These are phyloP conservation scores for Mellilla xanthometata DNA, from an alignment of 2,888 invertebrate genomes.

Conservation along the genomic window DNA sequence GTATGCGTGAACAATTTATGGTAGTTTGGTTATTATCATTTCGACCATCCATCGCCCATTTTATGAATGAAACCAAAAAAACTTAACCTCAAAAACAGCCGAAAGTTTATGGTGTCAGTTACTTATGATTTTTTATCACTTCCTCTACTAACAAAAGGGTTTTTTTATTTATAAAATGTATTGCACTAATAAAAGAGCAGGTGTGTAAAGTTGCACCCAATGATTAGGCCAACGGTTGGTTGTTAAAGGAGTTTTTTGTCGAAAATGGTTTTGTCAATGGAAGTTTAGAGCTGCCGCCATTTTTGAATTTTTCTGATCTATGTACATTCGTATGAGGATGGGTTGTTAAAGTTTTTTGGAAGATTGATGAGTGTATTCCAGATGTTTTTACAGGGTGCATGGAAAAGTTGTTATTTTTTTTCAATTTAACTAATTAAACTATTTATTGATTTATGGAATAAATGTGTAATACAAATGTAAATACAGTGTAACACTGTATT, in stretches of 20 bases:
- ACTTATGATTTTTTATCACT: constrained; percentile 66
- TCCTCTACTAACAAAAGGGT: constrained; percentile 62
- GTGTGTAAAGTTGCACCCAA: constrained; percentile 68
- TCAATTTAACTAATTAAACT: too few species aligned
- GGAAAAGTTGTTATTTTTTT: too few species aligned
- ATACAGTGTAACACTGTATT: too few species aligned
- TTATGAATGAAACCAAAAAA: constrained; percentile 65
- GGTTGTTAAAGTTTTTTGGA: constrained; percentile 21
- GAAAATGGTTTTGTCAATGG: constrained; percentile 25
- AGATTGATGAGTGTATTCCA: constrained; percentile 23
- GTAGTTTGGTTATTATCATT: not conserved
- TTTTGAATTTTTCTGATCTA: constrained; percentile 25
- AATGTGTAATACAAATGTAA: too few species aligned
- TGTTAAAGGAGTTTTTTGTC: constrained; percentile 23
- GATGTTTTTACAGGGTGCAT: too few species aligned
- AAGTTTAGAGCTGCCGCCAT: constrained; percentile 26
- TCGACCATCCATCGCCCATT: constrained; percentile 31
- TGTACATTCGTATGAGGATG: constrained; percentile 26
- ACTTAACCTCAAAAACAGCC: constrained; percentile 44
- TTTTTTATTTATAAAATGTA: constrained; percentile 50
- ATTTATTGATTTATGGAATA: too few species aligned
- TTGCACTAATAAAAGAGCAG: constrained; percentile 73
- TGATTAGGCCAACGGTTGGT: constrained; percentile 68
- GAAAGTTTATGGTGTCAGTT: constrained; percentile 58
- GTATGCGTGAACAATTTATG: too few species aligned